Conservation (phyloP, 2,113 vertebrate species). For the Proteles cristata region DNA sequence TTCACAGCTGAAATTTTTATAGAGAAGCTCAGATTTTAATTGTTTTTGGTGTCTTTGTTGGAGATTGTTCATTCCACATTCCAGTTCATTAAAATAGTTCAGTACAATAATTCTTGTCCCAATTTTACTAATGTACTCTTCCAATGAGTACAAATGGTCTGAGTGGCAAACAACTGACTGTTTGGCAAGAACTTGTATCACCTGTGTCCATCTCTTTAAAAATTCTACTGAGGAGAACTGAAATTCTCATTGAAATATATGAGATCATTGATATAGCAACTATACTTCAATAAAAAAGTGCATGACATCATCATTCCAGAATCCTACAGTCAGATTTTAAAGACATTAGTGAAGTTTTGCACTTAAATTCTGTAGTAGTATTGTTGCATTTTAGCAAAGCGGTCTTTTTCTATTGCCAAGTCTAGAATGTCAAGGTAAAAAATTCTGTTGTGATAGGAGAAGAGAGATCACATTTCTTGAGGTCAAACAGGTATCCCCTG, state of each 20-base stretch:
- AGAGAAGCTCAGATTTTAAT: neutral
- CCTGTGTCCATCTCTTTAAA: neutral
- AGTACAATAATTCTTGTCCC: neutral
- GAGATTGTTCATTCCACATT: neutral
- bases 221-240: neutral
- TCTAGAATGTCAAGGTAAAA: neutral
- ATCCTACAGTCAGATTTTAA: neutral
- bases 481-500: fast-evolving
- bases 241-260: neutral
- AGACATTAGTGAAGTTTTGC: neutral
- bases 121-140: neutral
- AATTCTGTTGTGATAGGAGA: neutral
- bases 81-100: neutral
- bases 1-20: neutral
- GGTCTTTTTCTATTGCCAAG: neutral
- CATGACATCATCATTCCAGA: neutral
- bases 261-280: neutral
- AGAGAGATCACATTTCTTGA: neutral
- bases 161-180: neutral
- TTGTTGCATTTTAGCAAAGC: neutral
- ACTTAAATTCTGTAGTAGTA: neutral
- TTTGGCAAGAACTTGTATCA: fast-evolving
- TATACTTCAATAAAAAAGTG: neutral
- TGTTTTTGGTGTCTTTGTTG: neutral
- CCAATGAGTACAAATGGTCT: neutral